Conservation (phyloP, 2,113 vertebrate genomes). For the Epinephelus moara region DNA sequence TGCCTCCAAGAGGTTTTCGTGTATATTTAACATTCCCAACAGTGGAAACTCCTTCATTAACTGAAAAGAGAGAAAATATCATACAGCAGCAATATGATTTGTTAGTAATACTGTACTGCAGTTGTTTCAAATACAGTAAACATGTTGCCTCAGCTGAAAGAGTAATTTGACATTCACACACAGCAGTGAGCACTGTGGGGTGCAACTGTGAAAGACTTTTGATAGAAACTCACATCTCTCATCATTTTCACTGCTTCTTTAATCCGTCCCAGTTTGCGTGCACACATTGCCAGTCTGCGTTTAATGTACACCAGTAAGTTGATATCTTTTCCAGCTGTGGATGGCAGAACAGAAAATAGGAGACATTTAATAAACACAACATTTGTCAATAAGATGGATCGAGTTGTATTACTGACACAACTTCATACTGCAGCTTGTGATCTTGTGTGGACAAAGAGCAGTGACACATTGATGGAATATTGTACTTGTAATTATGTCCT, state of each 20-base stretch:
- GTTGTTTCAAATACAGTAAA: background rate
- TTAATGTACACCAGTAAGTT: constrained; percentile 98
- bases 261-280: constrained; percentile 95
- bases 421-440: background rate
- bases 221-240: constrained; percentile 94
- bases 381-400: background rate
- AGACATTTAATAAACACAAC: background rate
- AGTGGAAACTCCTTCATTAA: constrained; percentile 99
- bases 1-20: constrained; percentile 97
- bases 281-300: constrained; percentile 97
- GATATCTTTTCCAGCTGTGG: constrained; percentile 93
- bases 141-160: too few relatives aligned
- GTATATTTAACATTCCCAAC: constrained; percentile 98
- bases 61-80: constrained; percentile 79
- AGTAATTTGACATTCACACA: background rate
- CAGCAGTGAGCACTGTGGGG: background rate
- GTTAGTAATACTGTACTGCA: background rate
- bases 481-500: background rate
- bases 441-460: background rate
- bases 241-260: constrained; percentile 99
- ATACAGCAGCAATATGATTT: background rate
- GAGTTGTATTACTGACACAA: background rate
- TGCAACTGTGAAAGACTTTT: background rate
- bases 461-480: background rate
- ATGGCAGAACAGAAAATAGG: constrained; percentile 21